Evolutionary conservation across 2,797 vertebrate genomes (phyloP).

Genomic region (Chromobotia macracanthus): DNA sequence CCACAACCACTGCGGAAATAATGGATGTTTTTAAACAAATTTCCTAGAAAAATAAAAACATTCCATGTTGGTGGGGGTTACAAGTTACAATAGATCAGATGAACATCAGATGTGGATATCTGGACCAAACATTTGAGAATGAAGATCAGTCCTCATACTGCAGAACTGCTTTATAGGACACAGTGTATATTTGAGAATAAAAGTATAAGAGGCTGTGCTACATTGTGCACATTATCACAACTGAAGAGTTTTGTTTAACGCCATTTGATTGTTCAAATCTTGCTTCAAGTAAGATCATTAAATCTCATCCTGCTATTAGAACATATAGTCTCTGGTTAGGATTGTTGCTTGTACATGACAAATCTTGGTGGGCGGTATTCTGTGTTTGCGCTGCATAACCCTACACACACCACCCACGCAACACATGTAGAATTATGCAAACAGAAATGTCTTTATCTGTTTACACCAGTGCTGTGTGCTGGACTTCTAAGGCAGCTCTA

Average conservation of each 20-base stretch:
- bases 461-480: neutral
- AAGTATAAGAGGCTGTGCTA: neutral
- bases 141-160: too few relatives aligned
- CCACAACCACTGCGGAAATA: too few relatives aligned
- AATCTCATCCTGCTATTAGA: neutral
- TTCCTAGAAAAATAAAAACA: too few relatives aligned
- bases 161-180: too few relatives aligned
- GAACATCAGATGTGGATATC: too few relatives aligned
- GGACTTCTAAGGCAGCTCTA: neutral
- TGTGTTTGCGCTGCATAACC: neutral
- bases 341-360: constrained; percentile 20
- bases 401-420: constrained; percentile 15
- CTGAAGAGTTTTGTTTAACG: neutral
- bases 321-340: neutral
- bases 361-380: constrained; percentile 6
- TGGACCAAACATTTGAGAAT: too few relatives aligned
- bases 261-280: too few relatives aligned
- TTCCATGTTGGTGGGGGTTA: too few relatives aligned
- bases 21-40: too few relatives aligned
- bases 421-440: constrained; percentile 20
- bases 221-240: neutral
- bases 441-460: neutral
- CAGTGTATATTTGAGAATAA: too few relatives aligned
- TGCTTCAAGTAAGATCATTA: neutral
- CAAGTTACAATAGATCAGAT: too few relatives aligned